Percentiles rank a stretch among this genome's conserved stretches.
These are phyloP conservation scores for Chelonoidis abingdonii DNA, from an alignment of 2,113 vertebrate genomes.

Conservation along the genomic window DNA sequence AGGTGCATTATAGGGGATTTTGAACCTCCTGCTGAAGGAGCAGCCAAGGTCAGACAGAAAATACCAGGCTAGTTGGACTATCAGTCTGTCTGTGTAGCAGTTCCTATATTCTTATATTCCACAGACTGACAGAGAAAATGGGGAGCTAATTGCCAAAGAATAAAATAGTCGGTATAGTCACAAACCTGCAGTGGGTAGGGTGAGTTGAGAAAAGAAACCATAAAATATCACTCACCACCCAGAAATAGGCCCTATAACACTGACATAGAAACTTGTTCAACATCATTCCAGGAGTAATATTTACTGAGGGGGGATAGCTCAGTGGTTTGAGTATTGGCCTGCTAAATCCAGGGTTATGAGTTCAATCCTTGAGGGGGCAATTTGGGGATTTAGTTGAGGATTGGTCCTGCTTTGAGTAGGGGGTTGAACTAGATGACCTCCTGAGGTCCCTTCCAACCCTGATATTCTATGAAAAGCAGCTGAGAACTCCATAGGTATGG, in stretches of 20 bases:
- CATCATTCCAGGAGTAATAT: neutral
- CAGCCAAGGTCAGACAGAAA: neutral
- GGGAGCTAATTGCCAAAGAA: neutral
- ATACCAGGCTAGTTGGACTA: neutral
- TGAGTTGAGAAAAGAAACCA: neutral
- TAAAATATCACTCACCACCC: neutral
- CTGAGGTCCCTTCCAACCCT: too few relatives aligned
- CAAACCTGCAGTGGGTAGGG: neutral
- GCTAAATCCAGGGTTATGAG: too few relatives aligned
- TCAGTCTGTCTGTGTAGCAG: neutral
- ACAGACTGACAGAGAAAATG: neutral
- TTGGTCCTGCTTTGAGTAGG: too few relatives aligned
- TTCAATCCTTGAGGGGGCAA: too few relatives aligned
- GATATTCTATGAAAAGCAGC: neutral
- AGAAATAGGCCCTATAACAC: neutral
- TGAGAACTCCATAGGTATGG: neutral
- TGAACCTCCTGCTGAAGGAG: neutral
- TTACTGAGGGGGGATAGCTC: neutral
- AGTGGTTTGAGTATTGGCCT: too few relatives aligned
- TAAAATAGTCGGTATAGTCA: neutral
- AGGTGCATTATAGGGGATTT: neutral
- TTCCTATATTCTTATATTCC: neutral
- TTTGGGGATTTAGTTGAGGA: too few relatives aligned
- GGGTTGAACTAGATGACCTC: too few relatives aligned
- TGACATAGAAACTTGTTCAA: neutral